phyloP scores from a whole-genome alignment of 1,140 invertebrate species.

The Drosophila leontia region DNA sequence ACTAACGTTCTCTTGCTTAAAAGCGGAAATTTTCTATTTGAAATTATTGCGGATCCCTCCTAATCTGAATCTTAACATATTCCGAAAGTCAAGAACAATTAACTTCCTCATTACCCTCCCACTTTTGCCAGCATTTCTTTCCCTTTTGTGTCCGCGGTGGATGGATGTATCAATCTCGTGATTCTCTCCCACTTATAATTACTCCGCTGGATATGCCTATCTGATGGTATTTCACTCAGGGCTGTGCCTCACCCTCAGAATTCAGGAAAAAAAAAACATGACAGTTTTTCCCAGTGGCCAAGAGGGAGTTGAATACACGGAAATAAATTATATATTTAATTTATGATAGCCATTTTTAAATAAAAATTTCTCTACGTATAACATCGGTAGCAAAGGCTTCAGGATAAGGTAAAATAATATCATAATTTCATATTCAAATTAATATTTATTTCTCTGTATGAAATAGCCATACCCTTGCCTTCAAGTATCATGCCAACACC shows the following conservation, averaged over 20 bases:
- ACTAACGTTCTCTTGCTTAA: neutral
- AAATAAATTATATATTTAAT: neutral
- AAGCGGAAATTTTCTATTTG: neutral
- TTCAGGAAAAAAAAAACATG: slow-evolving; percentile 64
- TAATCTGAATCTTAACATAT: slow-evolving; percentile 35
- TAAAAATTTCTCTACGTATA: no score
- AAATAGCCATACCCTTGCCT: slow-evolving; percentile 20
- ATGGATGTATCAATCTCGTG: slow-evolving; percentile 30
- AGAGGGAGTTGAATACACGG: slow-evolving; percentile 21
- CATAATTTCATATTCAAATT: no score
- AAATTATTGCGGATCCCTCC: slow-evolving; percentile 1
- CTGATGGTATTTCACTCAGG: slow-evolving; percentile 43
- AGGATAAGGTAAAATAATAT: neutral
- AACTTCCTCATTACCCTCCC: slow-evolving; percentile 35
- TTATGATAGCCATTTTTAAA: neutral
- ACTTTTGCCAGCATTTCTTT: slow-evolving; percentile 23
- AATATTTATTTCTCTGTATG: slow-evolving; percentile 9
- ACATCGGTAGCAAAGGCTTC: no score
- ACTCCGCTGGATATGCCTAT: slow-evolving; percentile 29
- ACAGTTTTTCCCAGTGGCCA: slow-evolving; percentile 71
- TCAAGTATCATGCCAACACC: slow-evolving; percentile 62
- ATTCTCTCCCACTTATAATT: slow-evolving; percentile 41
- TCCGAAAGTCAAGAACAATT: slow-evolving; percentile 38
- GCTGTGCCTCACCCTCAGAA: slow-evolving; percentile 20
- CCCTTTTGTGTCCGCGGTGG: slow-evolving; percentile 4